phyloP scores from a whole-genome alignment of 2,888 invertebrate genomes.

The Fragum sueziense region DNA sequence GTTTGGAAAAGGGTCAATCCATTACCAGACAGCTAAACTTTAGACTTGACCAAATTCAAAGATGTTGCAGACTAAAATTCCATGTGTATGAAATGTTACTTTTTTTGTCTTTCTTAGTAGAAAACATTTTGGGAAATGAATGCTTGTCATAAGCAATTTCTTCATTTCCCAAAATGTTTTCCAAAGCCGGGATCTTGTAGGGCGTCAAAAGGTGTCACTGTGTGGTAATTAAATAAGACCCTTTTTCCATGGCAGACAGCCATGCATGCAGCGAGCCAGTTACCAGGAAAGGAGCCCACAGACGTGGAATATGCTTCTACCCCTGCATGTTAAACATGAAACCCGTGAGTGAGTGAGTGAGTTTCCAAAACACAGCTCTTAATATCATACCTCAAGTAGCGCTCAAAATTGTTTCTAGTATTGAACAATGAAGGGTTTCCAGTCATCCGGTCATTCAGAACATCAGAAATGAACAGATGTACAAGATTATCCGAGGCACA shows the following conservation, averaged over 20 bases:
- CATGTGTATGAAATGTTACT: too few species aligned
- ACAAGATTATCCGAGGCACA: slow-evolving; percentile 58
- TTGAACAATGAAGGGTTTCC: slow-evolving; percentile 2
- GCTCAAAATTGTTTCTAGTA: slow-evolving; percentile 23
- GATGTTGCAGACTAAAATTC: not conserved
- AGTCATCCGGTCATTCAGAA: slow-evolving; percentile 24
- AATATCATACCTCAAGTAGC: slow-evolving; percentile 13
- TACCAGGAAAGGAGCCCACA: too few species aligned
- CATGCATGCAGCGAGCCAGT: too few species aligned
- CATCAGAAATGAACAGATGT: slow-evolving; percentile 61
- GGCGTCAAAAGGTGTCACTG: too few species aligned
- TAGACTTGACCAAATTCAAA: not conserved
- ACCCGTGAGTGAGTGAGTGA: too few species aligned
- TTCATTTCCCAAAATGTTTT: not conserved
- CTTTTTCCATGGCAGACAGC: too few species aligned
- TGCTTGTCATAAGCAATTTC: not conserved
- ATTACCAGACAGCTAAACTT: not conserved
- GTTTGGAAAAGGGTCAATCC: not conserved
- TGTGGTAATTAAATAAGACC: too few species aligned
- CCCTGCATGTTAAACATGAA: too few species aligned
- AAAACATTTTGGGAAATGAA: not conserved
- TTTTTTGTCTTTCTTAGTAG: not conserved
- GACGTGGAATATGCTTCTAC: too few species aligned
- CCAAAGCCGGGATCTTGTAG: not conserved
- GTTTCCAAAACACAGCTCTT: not conserved